Percentiles rank a stretch among this genome's conserved stretches.
Evolutionary conservation across 64 coral and sea anemone species (phyloP).

Genomic region (Pocillopora verrucosa): DNA sequence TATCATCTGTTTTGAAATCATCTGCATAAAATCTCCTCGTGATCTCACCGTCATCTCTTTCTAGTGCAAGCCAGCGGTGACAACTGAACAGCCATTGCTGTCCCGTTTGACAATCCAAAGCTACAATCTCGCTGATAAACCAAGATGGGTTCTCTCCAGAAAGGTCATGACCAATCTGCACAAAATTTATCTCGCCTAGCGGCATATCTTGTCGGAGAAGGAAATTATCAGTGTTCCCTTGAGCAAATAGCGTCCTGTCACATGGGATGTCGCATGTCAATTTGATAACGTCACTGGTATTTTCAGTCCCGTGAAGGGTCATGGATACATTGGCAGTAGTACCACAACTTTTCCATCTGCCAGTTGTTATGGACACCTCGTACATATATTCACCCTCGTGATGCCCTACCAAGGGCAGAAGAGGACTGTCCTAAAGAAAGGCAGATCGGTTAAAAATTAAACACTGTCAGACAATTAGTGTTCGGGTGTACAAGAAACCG

Average conservation of each 20-base stretch:
- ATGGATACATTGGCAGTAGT: slow-evolving; percentile 62
- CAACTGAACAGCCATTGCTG: slow-evolving; percentile 40
- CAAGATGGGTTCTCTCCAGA: slow-evolving; percentile 56
- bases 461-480: neutral
- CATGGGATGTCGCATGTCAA: neutral
- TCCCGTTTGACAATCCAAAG: neutral
- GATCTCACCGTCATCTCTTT: slow-evolving; percentile 37
- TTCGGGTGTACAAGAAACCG: too few relatives aligned
- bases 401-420: neutral
- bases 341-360: slow-evolving; percentile 12
- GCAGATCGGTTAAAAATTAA: neutral
- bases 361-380: slow-evolving; percentile 38
- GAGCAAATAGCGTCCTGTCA: slow-evolving; percentile 17
- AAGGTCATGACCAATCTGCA: slow-evolving; percentile 68
- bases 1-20: neutral
- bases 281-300: slow-evolving; percentile 9
- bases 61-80: slow-evolving; percentile 54
- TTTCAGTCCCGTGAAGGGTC: slow-evolving; percentile 13
- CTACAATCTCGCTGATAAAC: slow-evolving; percentile 35
- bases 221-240: slow-evolving; percentile 60
- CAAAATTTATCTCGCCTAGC: slow-evolving; percentile 14
- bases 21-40: neutral
- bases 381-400: slow-evolving; percentile 1
- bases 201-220: slow-evolving; percentile 31
- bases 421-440: neutral